phyloP scores from a whole-genome alignment of 2,888 invertebrate species.

The Drosophila lacicola region DNA sequence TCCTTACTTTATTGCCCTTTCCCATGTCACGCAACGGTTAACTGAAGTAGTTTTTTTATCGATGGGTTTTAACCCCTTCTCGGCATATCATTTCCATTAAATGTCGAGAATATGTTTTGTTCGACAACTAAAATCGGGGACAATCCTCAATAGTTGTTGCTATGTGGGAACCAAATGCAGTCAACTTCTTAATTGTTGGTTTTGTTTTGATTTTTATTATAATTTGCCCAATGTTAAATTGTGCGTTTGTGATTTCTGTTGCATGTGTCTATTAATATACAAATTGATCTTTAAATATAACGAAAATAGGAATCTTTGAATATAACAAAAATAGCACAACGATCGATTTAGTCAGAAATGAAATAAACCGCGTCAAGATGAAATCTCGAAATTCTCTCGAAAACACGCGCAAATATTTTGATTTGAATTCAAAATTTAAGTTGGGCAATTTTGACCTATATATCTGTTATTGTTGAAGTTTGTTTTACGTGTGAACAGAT shows the following conservation, averaged over 20 bases:
- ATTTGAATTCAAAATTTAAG: too few species aligned
- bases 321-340: not conserved
- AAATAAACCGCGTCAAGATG: too few species aligned
- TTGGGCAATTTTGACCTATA: too few species aligned
- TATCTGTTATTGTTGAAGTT: too few species aligned
- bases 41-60: slow-evolving; percentile 27
- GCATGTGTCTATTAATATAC: too few species aligned
- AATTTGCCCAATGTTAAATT: slow-evolving; percentile 1
- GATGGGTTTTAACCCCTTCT: slow-evolving; percentile 20
- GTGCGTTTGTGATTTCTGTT: not conserved
- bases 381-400: too few species aligned
- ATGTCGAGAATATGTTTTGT: slow-evolving; percentile 40
- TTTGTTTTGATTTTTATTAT: slow-evolving; percentile 6
- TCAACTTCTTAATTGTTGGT: slow-evolving; percentile 18
- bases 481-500: not conserved
- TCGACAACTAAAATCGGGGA: slow-evolving; percentile 43
- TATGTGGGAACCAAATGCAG: slow-evolving; percentile 11
- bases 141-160: slow-evolving; percentile 8
- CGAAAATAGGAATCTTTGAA: too few species aligned
- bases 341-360: too few species aligned
- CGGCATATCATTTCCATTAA: slow-evolving; percentile 24
- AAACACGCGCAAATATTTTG: too few species aligned
- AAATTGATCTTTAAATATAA: not conserved
- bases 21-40: slow-evolving; percentile 28
- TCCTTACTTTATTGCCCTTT: slow-evolving; percentile 1